A percentile compares a stretch with the other conserved stretches of the same genome.
Evolutionary conservation across 2,113 vertebrate genomes (phyloP).

Genomic region (Myocastor coypus): DNA sequence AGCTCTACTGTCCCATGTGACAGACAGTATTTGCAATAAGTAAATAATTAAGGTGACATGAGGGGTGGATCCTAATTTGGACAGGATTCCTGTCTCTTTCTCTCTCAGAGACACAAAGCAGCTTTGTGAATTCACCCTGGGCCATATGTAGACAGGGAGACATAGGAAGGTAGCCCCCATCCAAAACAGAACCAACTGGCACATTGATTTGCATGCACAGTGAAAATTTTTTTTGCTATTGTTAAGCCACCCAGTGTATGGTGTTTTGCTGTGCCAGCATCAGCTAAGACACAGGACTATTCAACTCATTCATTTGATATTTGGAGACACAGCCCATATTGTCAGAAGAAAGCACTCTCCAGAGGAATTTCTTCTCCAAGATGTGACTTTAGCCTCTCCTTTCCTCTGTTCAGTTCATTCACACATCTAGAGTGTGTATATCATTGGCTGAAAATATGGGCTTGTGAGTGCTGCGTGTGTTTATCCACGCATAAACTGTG

Average conservation of each 20-base stretch:
- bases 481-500: not conserved
- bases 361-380: not conserved
- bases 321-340: not conserved
- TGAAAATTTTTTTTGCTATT: not conserved
- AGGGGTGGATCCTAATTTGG: not conserved
- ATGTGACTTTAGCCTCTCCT: not conserved
- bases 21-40: not conserved
- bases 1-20: not conserved
- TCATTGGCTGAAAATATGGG: not conserved
- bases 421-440: not conserved
- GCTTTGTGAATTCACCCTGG: not conserved
- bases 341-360: not conserved
- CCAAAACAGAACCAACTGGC: not conserved
- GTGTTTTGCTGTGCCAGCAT: not conserved
- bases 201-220: not conserved
- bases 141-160: too few relatives aligned
- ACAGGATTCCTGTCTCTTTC: not conserved
- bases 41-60: not conserved
- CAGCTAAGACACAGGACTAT: not conserved
- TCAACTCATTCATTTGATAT: not conserved
- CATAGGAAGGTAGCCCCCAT: not conserved
- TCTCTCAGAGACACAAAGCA: not conserved
- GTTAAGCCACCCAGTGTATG: not conserved
- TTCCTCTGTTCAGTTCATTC: not conserved
- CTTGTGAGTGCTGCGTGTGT: not conserved